phyloP scores from a whole-genome alignment of 2,113 vertebrate species.

The Zootoca vivipara region DNA sequence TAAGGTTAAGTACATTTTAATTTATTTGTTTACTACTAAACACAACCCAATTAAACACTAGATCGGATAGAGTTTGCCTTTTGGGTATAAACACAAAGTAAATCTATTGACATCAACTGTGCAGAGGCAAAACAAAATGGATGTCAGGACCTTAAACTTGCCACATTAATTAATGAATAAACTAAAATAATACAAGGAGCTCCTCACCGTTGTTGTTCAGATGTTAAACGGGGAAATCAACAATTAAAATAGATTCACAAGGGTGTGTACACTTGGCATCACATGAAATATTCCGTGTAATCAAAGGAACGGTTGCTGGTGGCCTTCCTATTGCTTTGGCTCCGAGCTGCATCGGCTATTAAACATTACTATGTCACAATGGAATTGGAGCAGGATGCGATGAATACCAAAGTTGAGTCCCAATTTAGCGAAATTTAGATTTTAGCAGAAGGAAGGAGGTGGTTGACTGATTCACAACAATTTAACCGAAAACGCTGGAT shows the following conservation, averaged over 20 bases:
- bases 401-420: neutral
- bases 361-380: neutral
- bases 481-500: neutral
- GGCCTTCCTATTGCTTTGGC: no score
- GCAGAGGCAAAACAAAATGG: neutral
- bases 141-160: neutral
- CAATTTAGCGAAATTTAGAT: no score
- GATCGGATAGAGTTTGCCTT: neutral
- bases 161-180: neutral
- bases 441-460: no score
- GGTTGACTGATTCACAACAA: neutral
- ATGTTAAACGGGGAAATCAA: neutral
- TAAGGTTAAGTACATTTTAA: slow-evolving; percentile 23
- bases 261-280: neutral
- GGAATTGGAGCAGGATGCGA: neutral
- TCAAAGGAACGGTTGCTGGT: neutral
- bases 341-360: neutral
- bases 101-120: neutral
- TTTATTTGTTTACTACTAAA: slow-evolving; percentile 11
- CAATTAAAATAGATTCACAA: neutral
- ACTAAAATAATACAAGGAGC: neutral
- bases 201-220: neutral
- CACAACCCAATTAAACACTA: neutral
- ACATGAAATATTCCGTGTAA: neutral
- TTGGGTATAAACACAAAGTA: neutral